These are phyloP conservation scores for Macroglossus sobrinus DNA, from an alignment of 2,113 vertebrate species.

Conservation along the genomic window DNA sequence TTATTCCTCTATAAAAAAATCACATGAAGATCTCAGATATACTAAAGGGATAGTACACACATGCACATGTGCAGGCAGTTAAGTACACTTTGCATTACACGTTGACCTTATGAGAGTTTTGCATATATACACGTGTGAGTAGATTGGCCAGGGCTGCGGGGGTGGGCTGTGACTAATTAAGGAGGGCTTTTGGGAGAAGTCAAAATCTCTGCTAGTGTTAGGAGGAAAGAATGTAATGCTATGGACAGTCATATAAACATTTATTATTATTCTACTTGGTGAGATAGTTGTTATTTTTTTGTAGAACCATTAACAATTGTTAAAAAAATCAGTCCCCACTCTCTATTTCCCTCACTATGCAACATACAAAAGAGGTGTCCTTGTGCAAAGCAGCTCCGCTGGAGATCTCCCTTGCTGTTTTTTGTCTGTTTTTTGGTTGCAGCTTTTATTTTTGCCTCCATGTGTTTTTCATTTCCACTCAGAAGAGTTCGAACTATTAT, in stretches of 20 bases:
- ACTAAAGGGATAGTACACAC: background rate
- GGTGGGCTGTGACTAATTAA: background rate
- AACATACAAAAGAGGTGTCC: background rate
- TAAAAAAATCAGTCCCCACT: background rate
- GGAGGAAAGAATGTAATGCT: background rate
- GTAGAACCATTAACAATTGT: background rate
- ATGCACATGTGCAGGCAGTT: background rate
- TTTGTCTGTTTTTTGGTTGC: conserved; percentile 7
- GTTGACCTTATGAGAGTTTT: background rate
- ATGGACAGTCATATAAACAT: background rate
- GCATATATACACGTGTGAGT: background rate
- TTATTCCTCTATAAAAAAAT: background rate
- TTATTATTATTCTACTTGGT: background rate
- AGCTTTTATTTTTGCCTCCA: conserved; percentile 36
- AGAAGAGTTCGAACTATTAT: background rate
- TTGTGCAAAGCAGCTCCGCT: background rate
- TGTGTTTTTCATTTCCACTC: conserved; percentile 60
- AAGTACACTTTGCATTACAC: background rate
- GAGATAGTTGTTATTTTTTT: background rate
- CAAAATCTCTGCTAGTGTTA: background rate
- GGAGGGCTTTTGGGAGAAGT: background rate
- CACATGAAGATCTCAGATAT: background rate
- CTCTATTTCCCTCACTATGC: background rate
- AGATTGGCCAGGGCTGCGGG: background rate
- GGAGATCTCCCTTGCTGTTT: background rate